phyloP scores from a whole-genome alignment of 2,113 vertebrate genomes.

The Cranoglanis bouderius region DNA sequence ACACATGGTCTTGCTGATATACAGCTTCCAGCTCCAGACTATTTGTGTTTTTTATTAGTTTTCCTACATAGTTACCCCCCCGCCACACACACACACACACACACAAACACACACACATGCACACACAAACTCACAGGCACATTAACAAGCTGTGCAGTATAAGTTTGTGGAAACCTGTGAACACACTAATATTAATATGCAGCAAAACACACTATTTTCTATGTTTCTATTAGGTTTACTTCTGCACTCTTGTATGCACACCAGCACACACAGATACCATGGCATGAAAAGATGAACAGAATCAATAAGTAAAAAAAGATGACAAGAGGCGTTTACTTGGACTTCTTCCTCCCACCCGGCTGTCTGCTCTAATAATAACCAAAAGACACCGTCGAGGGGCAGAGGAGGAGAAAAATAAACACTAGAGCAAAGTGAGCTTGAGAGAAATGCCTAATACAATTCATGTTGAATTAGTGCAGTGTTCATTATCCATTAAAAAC shows the following conservation, averaged over 20 bases:
- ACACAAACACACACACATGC: no score
- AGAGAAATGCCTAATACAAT: constrained; percentile 68
- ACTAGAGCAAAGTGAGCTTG: constrained; percentile 59
- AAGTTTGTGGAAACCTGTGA: constrained; percentile 1
- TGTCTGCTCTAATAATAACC: constrained; percentile 79
- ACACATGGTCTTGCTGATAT: constrained; percentile 34
- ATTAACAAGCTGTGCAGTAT: neutral
- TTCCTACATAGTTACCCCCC: constrained; percentile 7
- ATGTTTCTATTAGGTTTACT: neutral
- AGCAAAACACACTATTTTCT: constrained; percentile 37
- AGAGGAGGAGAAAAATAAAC: constrained; percentile 62
- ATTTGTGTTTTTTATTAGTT: constrained; percentile 30
- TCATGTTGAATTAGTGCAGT: constrained; percentile 67
- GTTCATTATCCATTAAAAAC: constrained; percentile 63
- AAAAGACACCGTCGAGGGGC: constrained; percentile 72
- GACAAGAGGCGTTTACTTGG: constrained; percentile 73
- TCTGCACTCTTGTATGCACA: constrained; percentile 12
- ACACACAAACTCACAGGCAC: constrained; percentile 21
- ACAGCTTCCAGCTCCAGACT: neutral
- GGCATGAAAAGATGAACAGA: constrained; percentile 62
- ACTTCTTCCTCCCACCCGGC: constrained; percentile 74
- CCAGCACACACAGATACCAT: constrained; percentile 16
- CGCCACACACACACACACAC: no score
- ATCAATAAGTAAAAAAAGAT: constrained; percentile 77
- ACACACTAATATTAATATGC: constrained; percentile 38